Evolutionary conservation across 2,888 invertebrate species (phyloP).

Genomic region (Eupithecia pulchellata): DNA sequence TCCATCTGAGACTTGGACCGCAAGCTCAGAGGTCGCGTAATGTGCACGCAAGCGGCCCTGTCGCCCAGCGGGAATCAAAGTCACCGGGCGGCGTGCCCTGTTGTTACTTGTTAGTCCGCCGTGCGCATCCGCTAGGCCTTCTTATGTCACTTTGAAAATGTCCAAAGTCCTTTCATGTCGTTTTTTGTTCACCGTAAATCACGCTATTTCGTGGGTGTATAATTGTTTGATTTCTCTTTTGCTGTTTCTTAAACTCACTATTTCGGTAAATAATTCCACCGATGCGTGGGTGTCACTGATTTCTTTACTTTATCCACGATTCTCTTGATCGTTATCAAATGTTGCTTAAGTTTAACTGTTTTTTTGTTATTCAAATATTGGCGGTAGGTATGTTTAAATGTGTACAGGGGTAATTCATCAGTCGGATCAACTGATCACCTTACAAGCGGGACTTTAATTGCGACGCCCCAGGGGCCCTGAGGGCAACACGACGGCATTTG

Average conservation of each 20-base stretch:
- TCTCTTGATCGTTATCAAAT: slow-evolving; percentile 25
- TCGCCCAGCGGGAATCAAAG: slow-evolving; percentile 77
- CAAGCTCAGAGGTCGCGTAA: slow-evolving; percentile 50
- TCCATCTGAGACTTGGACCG: slow-evolving; percentile 46
- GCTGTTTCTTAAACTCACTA: slow-evolving; percentile 42
- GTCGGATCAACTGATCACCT: slow-evolving; percentile 66
- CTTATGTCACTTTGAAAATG: slow-evolving; percentile 50
- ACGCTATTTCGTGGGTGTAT: slow-evolving; percentile 45
- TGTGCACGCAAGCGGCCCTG: slow-evolving; percentile 72
- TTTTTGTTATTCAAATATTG: slow-evolving; percentile 27
- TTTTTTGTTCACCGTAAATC: slow-evolving; percentile 46
- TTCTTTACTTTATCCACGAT: slow-evolving; percentile 26
- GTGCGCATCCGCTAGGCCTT: slow-evolving; percentile 60
- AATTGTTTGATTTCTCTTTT: slow-evolving; percentile 48
- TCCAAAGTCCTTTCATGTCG: slow-evolving; percentile 37
- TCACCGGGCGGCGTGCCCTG: slow-evolving; percentile 63
- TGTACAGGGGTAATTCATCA: slow-evolving; percentile 55
- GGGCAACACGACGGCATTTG: slow-evolving; percentile 74
- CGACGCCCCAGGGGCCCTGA: slow-evolving; percentile 75
- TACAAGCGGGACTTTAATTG: slow-evolving; percentile 73
- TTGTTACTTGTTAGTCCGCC: slow-evolving; percentile 64
- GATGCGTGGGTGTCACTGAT: slow-evolving; percentile 37
- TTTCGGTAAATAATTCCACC: slow-evolving; percentile 45
- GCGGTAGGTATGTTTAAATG: slow-evolving; percentile 40
- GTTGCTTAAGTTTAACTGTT: slow-evolving; percentile 14